Conservation (phyloP, 2,113 vertebrate genomes). For the Rhinolophus ferrumequinum region DNA sequence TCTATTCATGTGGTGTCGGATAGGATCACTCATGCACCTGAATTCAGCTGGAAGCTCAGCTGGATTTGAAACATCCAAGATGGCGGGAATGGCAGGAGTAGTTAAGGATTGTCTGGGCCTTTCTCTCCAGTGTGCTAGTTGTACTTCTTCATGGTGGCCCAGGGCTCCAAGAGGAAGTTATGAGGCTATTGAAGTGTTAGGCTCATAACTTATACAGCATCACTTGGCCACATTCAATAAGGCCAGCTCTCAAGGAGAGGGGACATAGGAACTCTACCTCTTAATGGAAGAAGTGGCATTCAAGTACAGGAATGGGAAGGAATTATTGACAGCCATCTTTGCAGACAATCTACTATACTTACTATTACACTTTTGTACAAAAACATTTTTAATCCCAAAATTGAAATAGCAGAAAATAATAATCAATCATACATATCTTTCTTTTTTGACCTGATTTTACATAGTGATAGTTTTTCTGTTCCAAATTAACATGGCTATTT, state of each 20-base stretch:
- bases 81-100: not conserved
- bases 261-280: not conserved
- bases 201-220: not conserved
- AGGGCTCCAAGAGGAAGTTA: not conserved
- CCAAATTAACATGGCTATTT: not conserved
- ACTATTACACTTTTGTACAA: not conserved
- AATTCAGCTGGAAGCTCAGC: not conserved
- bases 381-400: not conserved
- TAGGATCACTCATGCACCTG: not conserved
- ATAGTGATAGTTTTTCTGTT: not conserved
- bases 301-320: not conserved
- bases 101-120: not conserved
- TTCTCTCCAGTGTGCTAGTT: not conserved
- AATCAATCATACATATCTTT: not conserved
- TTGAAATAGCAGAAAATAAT: not conserved
- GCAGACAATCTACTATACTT: not conserved
- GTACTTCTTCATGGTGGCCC: not conserved
- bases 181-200: not conserved
- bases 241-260: not conserved
- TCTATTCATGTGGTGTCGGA: not conserved
- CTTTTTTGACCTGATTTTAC: constrained; percentile 52
- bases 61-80: not conserved
- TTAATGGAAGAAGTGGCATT: not conserved
- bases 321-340: not conserved
- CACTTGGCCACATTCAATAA: not conserved